A percentile compares a stretch with the other conserved stretches of the same genome.
Conservation (phyloP, 2,113 vertebrate genomes). For the Cavia porcellus region DNA sequence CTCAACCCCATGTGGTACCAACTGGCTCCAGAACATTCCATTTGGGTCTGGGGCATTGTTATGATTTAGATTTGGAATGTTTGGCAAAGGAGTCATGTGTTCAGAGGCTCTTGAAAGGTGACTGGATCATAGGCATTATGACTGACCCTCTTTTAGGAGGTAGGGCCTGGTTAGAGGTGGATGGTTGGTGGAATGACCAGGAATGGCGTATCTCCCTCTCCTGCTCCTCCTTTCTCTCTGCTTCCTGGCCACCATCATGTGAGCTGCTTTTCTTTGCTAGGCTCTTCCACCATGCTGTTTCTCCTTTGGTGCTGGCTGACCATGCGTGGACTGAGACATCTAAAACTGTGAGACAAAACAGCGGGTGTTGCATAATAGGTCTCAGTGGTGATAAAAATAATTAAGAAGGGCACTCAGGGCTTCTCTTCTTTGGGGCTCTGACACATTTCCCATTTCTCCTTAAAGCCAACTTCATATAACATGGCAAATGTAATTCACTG, state of each 20-base stretch:
- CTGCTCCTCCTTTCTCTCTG: background rate
- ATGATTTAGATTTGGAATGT: background rate
- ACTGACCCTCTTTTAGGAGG: background rate
- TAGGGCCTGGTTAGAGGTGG: no score
- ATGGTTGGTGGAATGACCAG: background rate
- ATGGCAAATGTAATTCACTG: background rate
- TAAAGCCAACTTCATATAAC: background rate
- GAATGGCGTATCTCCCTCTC: background rate
- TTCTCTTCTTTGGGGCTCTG: background rate
- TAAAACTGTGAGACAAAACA: background rate
- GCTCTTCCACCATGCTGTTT: background rate
- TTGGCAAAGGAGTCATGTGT: background rate
- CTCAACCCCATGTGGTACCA: background rate
- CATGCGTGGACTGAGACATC: background rate
- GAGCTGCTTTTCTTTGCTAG: background rate
- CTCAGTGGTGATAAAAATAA: background rate
- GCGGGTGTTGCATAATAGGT: background rate
- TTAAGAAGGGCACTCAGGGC: background rate
- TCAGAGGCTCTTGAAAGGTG: background rate
- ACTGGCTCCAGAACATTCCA: background rate
- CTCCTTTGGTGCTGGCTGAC: background rate
- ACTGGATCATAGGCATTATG: background rate
- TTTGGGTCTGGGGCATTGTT: background rate
- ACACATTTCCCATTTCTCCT: background rate
- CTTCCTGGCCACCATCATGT: background rate